Conservation (phyloP, 2,888 invertebrate genomes). For the Mythimna loreyi region DNA sequence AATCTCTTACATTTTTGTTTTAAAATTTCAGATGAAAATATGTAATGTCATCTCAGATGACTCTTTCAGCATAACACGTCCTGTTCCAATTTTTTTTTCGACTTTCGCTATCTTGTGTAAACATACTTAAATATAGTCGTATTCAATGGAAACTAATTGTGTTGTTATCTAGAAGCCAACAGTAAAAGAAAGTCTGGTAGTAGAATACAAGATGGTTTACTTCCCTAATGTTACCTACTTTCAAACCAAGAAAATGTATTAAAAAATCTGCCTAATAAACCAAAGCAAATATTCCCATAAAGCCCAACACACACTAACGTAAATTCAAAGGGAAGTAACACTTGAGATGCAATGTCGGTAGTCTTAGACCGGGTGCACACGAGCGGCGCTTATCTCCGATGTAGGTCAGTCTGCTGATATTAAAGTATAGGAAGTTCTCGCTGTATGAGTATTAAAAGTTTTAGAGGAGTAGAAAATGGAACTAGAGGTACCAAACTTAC, state of each 20-base stretch:
- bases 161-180: too few species aligned
- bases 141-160: too few species aligned
- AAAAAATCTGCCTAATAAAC: slow-evolving; percentile 33
- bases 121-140: too few species aligned
- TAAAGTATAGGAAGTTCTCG: slow-evolving; percentile 68
- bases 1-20: too few species aligned
- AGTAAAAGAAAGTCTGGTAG: too few species aligned
- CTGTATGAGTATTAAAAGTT: slow-evolving; percentile 56
- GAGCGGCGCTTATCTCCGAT: slow-evolving; percentile 62
- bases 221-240: neutral
- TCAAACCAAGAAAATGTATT: slow-evolving; percentile 1
- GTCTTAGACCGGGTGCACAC: slow-evolving; percentile 56
- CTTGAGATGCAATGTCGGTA: slow-evolving; percentile 60
- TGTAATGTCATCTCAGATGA: too few species aligned
- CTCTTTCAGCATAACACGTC: too few species aligned
- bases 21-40: too few species aligned
- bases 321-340: slow-evolving; percentile 50
- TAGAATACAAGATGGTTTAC: too few species aligned
- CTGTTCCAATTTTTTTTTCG: too few species aligned
- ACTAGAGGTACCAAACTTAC: too few species aligned
- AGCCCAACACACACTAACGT: slow-evolving; percentile 41
- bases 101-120: too few species aligned
- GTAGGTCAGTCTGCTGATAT: slow-evolving; percentile 74
- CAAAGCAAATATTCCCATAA: slow-evolving; percentile 52
- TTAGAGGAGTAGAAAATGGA: slow-evolving; percentile 10